These are phyloP conservation scores for Sebastiscus albofasciatus DNA, from an alignment of 2,797 vertebrate species.

Conservation along the genomic window DNA sequence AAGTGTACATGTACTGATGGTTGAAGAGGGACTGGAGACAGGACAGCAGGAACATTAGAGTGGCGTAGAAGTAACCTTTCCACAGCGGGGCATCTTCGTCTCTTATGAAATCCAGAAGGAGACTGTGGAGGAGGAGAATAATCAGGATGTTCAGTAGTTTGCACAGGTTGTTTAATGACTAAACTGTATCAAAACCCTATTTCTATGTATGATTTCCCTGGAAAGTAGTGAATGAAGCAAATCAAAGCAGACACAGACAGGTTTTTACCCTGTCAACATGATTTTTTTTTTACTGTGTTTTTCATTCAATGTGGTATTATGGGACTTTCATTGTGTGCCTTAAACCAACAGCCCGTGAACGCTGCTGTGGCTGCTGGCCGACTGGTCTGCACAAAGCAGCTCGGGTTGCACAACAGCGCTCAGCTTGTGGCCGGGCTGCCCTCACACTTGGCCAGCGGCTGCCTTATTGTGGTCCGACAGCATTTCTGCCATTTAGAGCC, in stretches of 20 bases:
- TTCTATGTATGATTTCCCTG: conserved; percentile 16
- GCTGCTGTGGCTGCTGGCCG: conserved; percentile 56
- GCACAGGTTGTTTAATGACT: neutral
- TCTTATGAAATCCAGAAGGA: conserved; percentile 90
- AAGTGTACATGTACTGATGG: conserved; percentile 92
- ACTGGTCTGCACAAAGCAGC: conserved; percentile 51
- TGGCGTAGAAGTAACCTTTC: conserved; percentile 92
- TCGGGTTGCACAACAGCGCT: conserved; percentile 69
- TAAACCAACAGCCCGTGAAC: conserved; percentile 46
- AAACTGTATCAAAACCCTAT: neutral
- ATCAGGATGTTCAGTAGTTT: neutral
- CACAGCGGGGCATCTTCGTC: conserved; percentile 85
- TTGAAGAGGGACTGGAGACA: conserved; percentile 93
- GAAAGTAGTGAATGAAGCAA: conserved; percentile 35
- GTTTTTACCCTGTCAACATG: conserved; percentile 35
- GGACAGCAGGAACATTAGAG: conserved; percentile 89
- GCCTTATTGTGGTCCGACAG: conserved; percentile 77
- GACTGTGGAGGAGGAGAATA: conserved; percentile 71
- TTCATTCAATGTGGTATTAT: conserved; percentile 38
- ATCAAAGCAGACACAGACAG: conserved; percentile 12
- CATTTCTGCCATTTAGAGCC: conserved; percentile 79
- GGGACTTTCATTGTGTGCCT: conserved; percentile 43
- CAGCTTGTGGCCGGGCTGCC: conserved; percentile 68
- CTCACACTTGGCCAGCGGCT: conserved; percentile 79
- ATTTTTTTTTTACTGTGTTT: conserved; percentile 20